phyloP scores from a whole-genome alignment of 2,797 vertebrate species.

The Sebastes oblongus region DNA sequence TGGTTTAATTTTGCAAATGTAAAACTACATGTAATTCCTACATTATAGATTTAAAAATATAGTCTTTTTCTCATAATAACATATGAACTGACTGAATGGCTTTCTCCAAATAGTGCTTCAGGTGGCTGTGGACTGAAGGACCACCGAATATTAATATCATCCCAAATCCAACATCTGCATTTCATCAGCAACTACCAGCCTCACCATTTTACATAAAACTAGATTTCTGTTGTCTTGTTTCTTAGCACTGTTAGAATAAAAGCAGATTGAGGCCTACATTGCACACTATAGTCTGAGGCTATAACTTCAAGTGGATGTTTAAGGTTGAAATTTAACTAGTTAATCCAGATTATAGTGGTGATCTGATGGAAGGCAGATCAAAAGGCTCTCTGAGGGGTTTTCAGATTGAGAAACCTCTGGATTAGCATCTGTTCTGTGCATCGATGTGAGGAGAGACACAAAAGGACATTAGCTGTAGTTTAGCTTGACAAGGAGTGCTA shows the following conservation, averaged over 20 bases:
- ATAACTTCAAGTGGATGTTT: constrained; percentile 6
- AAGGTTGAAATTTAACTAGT: constrained; percentile 16
- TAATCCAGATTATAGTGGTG: constrained; percentile 17
- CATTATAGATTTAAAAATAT: too few species aligned
- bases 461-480: constrained; percentile 41
- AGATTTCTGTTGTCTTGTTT: neutral
- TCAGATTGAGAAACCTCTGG: constrained; percentile 19
- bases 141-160: neutral
- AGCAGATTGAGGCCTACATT: neutral
- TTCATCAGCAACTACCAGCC: neutral
- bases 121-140: neutral
- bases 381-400: neutral
- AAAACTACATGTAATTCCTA: too few species aligned
- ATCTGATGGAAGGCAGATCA: constrained; percentile 10
- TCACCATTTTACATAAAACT: neutral
- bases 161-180: neutral
- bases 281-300: neutral
- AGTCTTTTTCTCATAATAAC: neutral
- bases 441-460: constrained; percentile 24
- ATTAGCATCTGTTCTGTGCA: constrained; percentile 5
- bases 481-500: constrained; percentile 12
- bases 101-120: neutral
- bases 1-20: neutral
- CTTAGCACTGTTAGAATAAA: neutral
- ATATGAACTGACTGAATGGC: neutral